These are phyloP conservation scores for Trematocara stigmaticum DNA, from an alignment of 2,113 vertebrate genomes.

Conservation along the genomic window DNA sequence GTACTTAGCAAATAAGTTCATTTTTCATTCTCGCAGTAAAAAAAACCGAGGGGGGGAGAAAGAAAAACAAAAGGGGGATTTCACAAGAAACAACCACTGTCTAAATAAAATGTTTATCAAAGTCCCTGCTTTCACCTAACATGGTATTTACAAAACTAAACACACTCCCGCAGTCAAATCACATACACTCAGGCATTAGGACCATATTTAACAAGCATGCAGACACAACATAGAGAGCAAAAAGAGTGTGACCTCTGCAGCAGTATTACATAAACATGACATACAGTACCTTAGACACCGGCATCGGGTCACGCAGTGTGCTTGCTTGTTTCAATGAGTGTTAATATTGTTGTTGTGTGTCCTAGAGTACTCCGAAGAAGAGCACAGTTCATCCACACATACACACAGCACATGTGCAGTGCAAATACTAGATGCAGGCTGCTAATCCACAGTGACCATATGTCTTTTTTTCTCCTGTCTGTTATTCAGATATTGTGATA, in stretches of 20 bases:
- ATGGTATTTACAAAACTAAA: not conserved
- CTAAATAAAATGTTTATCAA: not conserved
- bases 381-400: conserved; percentile 13
- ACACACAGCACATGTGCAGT: not conserved
- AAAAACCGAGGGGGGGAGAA: not conserved
- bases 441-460: conserved; percentile 41
- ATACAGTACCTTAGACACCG: conserved; percentile 67
- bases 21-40: not conserved
- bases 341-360: not conserved
- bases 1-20: not conserved
- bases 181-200: not conserved
- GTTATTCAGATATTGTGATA: not conserved
- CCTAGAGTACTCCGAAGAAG: conserved; percentile 5
- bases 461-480: not conserved
- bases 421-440: conserved; percentile 1
- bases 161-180: not conserved
- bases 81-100: not conserved
- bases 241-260: conserved; percentile 17
- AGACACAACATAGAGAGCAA: not conserved
- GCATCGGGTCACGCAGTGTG: conserved; percentile 51
- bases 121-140: not conserved
- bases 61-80: not conserved
- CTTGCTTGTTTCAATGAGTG: not conserved
- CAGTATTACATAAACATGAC: not conserved
- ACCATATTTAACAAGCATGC: not conserved